phyloP scores from a whole-genome alignment of 2,113 vertebrate species.

The Callithrix jacchus region DNA sequence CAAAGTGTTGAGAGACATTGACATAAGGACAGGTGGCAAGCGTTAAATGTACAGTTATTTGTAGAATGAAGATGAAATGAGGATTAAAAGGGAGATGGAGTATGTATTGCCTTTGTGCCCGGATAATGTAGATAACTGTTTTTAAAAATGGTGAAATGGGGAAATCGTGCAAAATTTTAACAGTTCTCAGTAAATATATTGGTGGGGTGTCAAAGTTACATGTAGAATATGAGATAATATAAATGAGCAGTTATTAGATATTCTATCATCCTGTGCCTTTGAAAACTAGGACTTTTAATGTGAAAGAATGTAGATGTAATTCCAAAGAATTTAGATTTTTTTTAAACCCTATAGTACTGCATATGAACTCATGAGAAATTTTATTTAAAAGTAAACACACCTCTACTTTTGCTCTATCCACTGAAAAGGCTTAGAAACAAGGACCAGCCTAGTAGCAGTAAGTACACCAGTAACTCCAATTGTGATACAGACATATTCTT shows the following conservation, averaged over 20 bases:
- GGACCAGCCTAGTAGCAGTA: not conserved
- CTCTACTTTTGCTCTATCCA: not conserved
- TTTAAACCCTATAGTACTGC: not conserved
- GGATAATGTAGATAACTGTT: not conserved
- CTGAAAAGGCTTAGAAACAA: conserved; percentile 14
- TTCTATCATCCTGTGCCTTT: not conserved
- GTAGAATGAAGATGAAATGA: not conserved
- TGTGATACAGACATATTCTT: conserved; percentile 28
- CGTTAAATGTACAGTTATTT: not conserved
- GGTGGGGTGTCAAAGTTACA: not conserved
- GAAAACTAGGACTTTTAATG: not conserved
- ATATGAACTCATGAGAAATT: not conserved
- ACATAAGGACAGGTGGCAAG: not conserved
- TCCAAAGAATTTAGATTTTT: not conserved
- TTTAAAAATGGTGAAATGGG: conserved; percentile 8
- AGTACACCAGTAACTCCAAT: not conserved
- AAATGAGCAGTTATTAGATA: conserved; percentile 6
- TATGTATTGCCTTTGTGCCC: not conserved
- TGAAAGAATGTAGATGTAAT: conserved; percentile 17
- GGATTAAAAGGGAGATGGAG: not conserved
- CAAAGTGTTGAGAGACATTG: not conserved
- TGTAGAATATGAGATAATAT: not conserved
- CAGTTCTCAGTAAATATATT: not conserved
- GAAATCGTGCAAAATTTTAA: conserved; percentile 8
- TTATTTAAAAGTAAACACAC: not conserved